phyloP scores from a whole-genome alignment of 2,888 invertebrate species.

The Griposia aprilina region DNA sequence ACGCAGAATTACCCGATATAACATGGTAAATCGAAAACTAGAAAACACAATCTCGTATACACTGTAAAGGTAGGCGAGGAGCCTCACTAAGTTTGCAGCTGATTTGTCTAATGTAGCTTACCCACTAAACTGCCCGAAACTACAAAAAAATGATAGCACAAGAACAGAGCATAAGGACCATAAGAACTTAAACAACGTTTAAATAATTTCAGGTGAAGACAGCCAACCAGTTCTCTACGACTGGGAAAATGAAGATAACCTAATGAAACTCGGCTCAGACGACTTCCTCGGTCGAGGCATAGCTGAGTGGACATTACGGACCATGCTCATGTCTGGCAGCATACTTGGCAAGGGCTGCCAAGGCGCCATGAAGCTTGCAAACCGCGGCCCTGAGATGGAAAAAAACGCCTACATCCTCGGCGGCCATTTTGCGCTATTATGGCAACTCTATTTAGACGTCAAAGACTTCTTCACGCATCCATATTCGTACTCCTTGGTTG shows the following conservation, averaged over 20 bases:
- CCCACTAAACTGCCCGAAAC: too few relatives aligned
- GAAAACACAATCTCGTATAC: not conserved
- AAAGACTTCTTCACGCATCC: constrained; percentile 87
- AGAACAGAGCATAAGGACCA: not conserved
- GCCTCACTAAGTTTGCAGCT: not conserved
- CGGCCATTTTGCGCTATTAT: constrained; percentile 84
- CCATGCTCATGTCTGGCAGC: constrained; percentile 85
- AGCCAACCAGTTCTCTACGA: constrained; percentile 75
- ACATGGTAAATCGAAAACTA: not conserved
- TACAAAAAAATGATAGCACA: too few relatives aligned
- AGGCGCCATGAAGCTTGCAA: constrained; percentile 84
- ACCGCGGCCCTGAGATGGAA: constrained; percentile 77
- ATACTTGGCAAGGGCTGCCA: constrained; percentile 87
- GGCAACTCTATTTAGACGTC: constrained; percentile 86
- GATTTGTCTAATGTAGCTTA: not conserved
- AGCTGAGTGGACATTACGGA: constrained; percentile 84
- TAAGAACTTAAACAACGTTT: not conserved
- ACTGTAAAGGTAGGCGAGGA: not conserved
- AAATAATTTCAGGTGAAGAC: constrained; percentile 67
- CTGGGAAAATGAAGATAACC: constrained; percentile 85
- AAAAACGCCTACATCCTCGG: constrained; percentile 83
- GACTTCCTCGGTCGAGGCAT: constrained; percentile 84
- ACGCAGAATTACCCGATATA: not conserved
- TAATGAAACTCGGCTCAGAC: constrained; percentile 82
- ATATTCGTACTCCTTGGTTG: constrained; percentile 83